Conservation (phyloP, 2,797 vertebrate species). For the Poeciliopsis presidionis region DNA sequence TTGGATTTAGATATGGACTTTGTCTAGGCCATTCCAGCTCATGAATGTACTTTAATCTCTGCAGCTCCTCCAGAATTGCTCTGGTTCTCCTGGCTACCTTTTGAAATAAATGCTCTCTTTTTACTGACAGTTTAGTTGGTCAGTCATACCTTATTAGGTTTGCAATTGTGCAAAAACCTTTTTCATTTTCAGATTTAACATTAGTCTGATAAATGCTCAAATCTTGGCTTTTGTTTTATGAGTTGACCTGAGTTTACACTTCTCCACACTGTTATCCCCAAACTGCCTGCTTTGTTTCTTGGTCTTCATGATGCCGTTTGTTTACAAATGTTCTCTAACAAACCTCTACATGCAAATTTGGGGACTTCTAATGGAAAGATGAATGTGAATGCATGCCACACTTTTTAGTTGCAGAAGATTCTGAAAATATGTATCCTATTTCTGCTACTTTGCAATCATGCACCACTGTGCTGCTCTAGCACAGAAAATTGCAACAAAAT, state of each 20-base stretch:
- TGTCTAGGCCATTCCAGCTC: neutral
- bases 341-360: neutral
- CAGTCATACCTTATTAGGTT: neutral
- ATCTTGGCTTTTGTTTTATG: neutral
- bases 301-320: neutral
- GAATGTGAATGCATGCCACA: neutral
- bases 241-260: neutral
- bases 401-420: neutral
- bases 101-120: neutral
- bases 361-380: neutral
- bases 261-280: neutral
- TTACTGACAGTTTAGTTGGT: neutral
- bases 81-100: neutral
- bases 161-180: neutral
- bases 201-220: neutral
- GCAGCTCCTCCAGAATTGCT: neutral
- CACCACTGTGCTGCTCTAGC: neutral
- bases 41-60: neutral
- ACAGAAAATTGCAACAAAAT: neutral
- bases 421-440: neutral
- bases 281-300: neutral
- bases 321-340: neutral
- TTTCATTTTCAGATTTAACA: neutral
- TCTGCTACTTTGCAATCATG: neutral
- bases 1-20: neutral